Conservation (phyloP, 1,140 invertebrate species). For the Pristionchus pacificus region DNA sequence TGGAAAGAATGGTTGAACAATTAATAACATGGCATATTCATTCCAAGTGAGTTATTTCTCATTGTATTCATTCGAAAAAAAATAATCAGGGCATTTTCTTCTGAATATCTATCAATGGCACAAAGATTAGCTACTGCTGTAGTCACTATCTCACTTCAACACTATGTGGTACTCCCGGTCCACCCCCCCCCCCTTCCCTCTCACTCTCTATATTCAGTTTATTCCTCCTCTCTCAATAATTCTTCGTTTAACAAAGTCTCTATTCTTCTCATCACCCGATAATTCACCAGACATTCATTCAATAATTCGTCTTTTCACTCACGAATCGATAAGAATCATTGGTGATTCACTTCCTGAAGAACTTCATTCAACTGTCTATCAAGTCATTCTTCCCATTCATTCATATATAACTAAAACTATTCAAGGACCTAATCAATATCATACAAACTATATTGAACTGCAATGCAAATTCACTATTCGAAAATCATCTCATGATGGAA, state of each 20-base stretch:
- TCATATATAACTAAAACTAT: not conserved
- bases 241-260: constrained; percentile 17
- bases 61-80: not conserved
- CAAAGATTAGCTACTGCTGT: constrained; percentile 15
- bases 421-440: not conserved
- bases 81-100: constrained; percentile 23
- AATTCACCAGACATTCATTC: constrained; percentile 24
- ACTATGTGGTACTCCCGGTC: constrained; percentile 17
- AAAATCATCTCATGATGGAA: not conserved
- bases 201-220: constrained; percentile 2
- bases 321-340: constrained; percentile 22
- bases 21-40: not conserved
- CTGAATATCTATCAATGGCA: constrained; percentile 17
- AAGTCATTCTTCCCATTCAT: no score
- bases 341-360: constrained; percentile 24
- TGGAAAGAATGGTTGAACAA: not conserved
- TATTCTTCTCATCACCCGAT: constrained; percentile 31
- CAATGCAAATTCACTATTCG: not conserved
- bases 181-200: not conserved
- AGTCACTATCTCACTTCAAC: constrained; percentile 12
- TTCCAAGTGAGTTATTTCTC: not conserved
- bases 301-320: constrained; percentile 19
- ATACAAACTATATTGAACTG: not conserved
- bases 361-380: no score
- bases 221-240: constrained; percentile 9